Conservation (phyloP, 2,888 invertebrate species). For the Cenopis cana region DNA sequence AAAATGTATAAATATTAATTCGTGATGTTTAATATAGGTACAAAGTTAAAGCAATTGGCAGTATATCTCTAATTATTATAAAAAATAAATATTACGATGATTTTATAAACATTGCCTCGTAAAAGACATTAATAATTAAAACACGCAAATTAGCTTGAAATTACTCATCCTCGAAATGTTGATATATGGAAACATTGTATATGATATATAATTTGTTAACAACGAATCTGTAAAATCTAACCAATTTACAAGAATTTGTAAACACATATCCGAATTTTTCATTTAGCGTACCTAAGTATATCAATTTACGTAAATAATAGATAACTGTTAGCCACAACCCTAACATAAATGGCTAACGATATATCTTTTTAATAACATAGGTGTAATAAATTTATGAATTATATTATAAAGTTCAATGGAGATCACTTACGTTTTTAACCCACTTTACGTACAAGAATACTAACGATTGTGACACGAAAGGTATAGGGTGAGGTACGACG, state of each 20-base stretch:
- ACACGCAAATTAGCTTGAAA: background rate
- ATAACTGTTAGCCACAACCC: slow-evolving; percentile 17
- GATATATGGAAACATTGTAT: background rate
- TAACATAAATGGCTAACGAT: slow-evolving; percentile 13
- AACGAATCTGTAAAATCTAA: background rate
- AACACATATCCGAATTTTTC: background rate
- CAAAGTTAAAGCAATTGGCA: slow-evolving; percentile 19
- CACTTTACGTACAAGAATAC: background rate
- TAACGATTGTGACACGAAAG: slow-evolving; percentile 15
- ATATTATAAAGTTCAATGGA: slow-evolving; percentile 28
- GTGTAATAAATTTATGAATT: slow-evolving; percentile 25
- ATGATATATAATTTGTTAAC: background rate
- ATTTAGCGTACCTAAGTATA: background rate
- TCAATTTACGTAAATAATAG: slow-evolving; percentile 4
- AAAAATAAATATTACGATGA: slow-evolving; percentile 3
- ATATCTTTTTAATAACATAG: slow-evolving; percentile 16
- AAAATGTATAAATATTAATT: slow-evolving; percentile 24
- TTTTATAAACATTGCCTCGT: slow-evolving; percentile 7
- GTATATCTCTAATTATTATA: slow-evolving; percentile 15
- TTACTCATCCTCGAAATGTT: background rate
- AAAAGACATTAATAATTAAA: background rate
- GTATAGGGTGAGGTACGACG: slow-evolving; percentile 10
- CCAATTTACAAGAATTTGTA: background rate
- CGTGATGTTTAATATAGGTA: slow-evolving; percentile 3
- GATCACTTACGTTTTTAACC: slow-evolving; percentile 29